Evolutionary conservation across 2,888 invertebrate genomes (phyloP), one percentile per base, ranked within the genome.

Genomic region (Temnothorax rugatulus): DNA sequence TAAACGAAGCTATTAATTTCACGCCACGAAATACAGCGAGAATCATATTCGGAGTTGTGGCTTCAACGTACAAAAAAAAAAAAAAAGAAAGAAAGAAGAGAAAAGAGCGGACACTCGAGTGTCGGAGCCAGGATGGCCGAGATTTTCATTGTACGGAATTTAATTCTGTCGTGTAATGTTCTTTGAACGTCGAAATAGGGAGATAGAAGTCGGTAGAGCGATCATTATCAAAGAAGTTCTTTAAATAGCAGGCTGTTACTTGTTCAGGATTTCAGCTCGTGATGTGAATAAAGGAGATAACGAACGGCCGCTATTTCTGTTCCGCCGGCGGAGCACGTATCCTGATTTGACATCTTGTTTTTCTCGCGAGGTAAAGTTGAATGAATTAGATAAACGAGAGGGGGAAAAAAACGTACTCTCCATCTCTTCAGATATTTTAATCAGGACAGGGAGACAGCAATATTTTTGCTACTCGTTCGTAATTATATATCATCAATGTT

Each of bases 401-500:
- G 21, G 29, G 18, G 5, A 9, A 4, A 15, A 7, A 21, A 66
- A 64, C 18, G 29, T n/a, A 47, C 69, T 54, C 77, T 61, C 25
- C 44, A 77, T 54, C 69, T 54, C 69, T 84, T 83, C 73, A 63
- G 82, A 85, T 87, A 84, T 76, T 66, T 74, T 86, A 83, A 84
- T 84, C 85, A 84, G 74, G 82, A 85, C 82, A 88, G 85, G 87
- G 84, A 90, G 88, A 89, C 85, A 85, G 90, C 90, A 90, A 90
- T 90, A 90, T 90, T 90, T 90, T 90, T 90, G 90, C 90, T 90
- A 90, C 90, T 86, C 83, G 88, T 90, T 88, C 89, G 76, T 90
- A 89, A 90, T 89, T 85, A 85, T 90, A 90, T 87, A 89, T 90
- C 89, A 82, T 90, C 87, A 79, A 89, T 89, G 90, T 90, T 90